phyloP scores from a whole-genome alignment of 1,140 invertebrate species.

The Listronotus oregonensis region DNA sequence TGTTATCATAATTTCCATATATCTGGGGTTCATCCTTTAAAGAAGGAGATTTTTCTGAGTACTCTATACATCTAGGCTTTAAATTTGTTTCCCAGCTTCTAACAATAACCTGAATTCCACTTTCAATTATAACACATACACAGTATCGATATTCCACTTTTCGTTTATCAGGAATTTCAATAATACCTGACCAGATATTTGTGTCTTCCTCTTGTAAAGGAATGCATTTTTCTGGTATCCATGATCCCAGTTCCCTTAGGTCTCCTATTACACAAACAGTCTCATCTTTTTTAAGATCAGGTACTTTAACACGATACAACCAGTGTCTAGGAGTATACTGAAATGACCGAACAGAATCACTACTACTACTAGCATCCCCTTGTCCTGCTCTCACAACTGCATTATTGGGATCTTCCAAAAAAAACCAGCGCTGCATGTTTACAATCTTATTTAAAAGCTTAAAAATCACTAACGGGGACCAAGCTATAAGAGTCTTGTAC shows the following conservation, averaged over 20 bases:
- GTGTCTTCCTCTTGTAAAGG: slow-evolving; percentile 53
- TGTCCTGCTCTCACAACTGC: slow-evolving; percentile 44
- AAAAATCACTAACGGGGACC: not conserved
- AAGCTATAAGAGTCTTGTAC: not conserved
- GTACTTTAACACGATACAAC: slow-evolving; percentile 57
- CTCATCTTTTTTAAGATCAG: slow-evolving; percentile 54
- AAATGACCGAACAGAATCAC: slow-evolving; percentile 51
- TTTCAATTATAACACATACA: slow-evolving; percentile 65
- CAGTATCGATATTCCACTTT: slow-evolving; percentile 81
- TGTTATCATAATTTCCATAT: slow-evolving; percentile 65
- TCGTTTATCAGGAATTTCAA: slow-evolving; percentile 67
- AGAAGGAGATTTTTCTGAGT: slow-evolving; percentile 39
- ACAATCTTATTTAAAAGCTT: not conserved
- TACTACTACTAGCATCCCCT: slow-evolving; percentile 31
- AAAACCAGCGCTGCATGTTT: slow-evolving; percentile 63
- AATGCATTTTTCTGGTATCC: slow-evolving; percentile 58
- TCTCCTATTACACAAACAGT: slow-evolving; percentile 58
- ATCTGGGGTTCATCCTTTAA: slow-evolving; percentile 36
- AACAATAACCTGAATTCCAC: slow-evolving; percentile 63
- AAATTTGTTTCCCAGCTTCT: slow-evolving; percentile 85
- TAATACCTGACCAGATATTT: slow-evolving; percentile 60
- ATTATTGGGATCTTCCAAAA: slow-evolving; percentile 58
- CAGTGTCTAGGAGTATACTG: slow-evolving; percentile 53
- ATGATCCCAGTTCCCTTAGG: slow-evolving; percentile 58
- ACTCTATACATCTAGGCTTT: slow-evolving; percentile 64